These are phyloP conservation scores for Halcyon smyrnensis DNA, from an alignment of 2,797 vertebrate genomes.

Conservation along the genomic window DNA sequence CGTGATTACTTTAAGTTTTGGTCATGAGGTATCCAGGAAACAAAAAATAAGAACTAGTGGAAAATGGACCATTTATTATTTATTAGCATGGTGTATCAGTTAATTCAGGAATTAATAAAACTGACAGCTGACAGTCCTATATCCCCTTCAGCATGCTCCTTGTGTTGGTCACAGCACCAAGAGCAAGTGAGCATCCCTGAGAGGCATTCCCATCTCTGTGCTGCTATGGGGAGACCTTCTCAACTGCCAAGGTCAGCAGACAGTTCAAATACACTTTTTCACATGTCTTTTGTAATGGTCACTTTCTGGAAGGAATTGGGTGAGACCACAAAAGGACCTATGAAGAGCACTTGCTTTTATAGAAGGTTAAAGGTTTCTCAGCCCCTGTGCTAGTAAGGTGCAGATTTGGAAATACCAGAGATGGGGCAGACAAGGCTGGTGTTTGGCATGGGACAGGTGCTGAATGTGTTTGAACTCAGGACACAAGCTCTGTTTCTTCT, in stretches of 20 bases:
- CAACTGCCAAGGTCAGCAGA: neutral
- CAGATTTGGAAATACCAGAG: neutral
- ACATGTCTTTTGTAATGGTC: neutral
- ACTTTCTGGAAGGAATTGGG: neutral
- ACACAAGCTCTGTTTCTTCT: neutral
- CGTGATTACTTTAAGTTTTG: neutral
- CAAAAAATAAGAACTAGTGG: neutral
- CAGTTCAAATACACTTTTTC: neutral
- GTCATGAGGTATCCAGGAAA: neutral
- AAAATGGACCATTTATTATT: rapidly evolving
- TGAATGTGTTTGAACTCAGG: neutral
- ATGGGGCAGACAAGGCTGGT: neutral
- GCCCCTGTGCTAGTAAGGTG: neutral
- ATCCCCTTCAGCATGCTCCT: neutral
- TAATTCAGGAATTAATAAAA: neutral
- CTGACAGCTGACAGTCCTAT: neutral
- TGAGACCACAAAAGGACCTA: neutral
- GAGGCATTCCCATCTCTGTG: neutral
- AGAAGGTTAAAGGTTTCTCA: neutral
- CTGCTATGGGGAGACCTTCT: neutral
- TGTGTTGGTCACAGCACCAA: neutral
- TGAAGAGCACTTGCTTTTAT: neutral
- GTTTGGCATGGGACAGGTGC: neutral
- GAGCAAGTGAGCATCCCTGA: neutral
- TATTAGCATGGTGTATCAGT: neutral